These are phyloP conservation scores for Varecia variegata DNA, from an alignment of 2,797 vertebrate species.

Conservation along the genomic window DNA sequence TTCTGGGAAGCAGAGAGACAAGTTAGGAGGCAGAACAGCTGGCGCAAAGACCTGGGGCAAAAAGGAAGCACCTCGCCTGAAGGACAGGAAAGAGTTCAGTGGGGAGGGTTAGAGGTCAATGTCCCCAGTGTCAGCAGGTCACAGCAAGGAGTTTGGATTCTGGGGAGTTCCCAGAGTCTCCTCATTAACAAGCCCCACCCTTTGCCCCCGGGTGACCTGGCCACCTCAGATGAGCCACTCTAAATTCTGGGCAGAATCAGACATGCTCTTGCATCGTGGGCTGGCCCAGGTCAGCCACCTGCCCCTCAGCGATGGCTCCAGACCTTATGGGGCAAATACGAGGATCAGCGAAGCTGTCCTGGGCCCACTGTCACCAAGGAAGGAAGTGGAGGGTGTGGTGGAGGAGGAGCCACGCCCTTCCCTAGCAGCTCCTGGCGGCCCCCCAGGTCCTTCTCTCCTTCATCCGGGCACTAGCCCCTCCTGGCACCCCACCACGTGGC, in stretches of 20 bases:
- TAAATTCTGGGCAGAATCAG: not conserved
- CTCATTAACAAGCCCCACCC: not conserved
- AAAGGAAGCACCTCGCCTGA: not conserved
- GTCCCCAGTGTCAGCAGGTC: not conserved
- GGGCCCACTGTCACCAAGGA: fast-evolving
- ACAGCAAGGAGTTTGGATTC: not conserved
- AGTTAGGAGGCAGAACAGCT: not conserved
- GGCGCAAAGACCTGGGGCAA: not conserved
- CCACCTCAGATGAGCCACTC: not conserved
- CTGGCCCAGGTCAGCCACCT: not conserved
- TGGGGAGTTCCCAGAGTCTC: not conserved
- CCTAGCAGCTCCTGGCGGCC: not conserved
- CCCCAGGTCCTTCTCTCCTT: not conserved
- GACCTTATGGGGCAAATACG: not conserved
- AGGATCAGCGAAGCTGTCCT: not conserved
- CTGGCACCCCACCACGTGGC: not conserved
- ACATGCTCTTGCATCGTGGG: not conserved
- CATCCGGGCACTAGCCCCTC: not conserved
- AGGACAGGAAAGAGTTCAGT: not conserved
- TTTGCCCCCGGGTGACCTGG: fast-evolving
- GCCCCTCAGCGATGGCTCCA: not conserved
- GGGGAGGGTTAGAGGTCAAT: too few relatives aligned
- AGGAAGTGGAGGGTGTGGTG: not conserved
- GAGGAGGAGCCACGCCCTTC: not conserved
- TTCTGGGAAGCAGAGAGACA: not conserved